Conservation (phyloP, 2,113 vertebrate species). For the Sylvia atricapilla region DNA sequence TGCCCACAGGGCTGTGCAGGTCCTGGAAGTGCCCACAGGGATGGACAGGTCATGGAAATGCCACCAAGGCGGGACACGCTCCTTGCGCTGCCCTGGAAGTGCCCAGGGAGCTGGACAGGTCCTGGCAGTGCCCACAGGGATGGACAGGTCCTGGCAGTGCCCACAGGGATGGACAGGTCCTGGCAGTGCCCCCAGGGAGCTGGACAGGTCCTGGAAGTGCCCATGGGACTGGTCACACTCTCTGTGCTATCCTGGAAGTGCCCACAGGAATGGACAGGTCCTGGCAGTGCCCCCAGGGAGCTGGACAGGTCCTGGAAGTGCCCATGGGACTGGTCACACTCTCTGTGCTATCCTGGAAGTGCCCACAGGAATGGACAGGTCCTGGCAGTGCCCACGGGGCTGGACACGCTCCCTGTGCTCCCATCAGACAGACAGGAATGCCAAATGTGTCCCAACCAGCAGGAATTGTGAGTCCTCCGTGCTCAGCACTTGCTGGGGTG, state of each 20-base stretch:
- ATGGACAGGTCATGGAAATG: neutral
- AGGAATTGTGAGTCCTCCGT: neutral
- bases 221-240: fast-evolving
- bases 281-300: too few species aligned
- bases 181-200: too few species aligned
- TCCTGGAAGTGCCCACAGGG: too few species aligned
- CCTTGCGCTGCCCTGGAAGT: neutral
- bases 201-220: neutral
- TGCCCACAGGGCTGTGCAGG: neutral
- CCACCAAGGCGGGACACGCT: fast-evolving
- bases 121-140: too few species aligned
- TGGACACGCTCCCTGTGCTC: neutral
- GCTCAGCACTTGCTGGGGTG: neutral
- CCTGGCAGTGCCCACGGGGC: neutral
- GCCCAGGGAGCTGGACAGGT: too few species aligned
- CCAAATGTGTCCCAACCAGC: neutral
- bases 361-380: neutral
- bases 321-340: neutral
- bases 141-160: too few species aligned
- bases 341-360: neutral
- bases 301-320: neutral
- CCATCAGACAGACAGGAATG: neutral
- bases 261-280: neutral
- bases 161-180: too few species aligned
- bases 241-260: too few species aligned